Base-by-base conservation (phyloP, 37 sponge, comb jelly and placozoan genomes). In the Tethya wilhelma region DNA sequence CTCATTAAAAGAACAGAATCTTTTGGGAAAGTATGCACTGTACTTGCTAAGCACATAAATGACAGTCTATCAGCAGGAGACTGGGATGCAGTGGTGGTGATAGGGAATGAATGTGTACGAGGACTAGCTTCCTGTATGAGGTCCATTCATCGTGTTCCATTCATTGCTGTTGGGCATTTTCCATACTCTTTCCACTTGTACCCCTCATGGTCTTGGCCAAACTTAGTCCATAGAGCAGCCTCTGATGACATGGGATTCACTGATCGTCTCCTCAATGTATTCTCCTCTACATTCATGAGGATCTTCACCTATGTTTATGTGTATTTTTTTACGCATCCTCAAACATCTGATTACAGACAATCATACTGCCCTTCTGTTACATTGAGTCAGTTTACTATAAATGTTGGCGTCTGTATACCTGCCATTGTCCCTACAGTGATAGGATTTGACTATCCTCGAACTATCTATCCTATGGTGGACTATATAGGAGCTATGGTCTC, bases 401-500 rank as follows among this genome's bases (percentile, higher is more conserved):
- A 63, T 14, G 19, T 33, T 29, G 77, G 77, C 63, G 45, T 64
- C 14, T 11, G 43, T 42, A 1, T 63, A 6, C 84, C 84, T 12
- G 59, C 67, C 14, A 67, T 83, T 20, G 67, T 83, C 2, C 41
- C 67, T 0, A 56, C 80, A 11, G 79, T 63, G 25, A 79, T 86
- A 55, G 86, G 86, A 40, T 79, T 86, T 56, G 86, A 86, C 74
- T 79, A 33, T 49, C 86, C 86, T 6, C 79, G 79, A 4, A 37
- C 55, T 1, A 49, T 80, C 6, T 57, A 64, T 43, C 70, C 88
- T 0, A 43, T 87, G 69, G 73, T 67, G 17, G 55, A 67, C 22
- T 87, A 75, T 41, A 44, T 79, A 6, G 88, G 88, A 1, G 82
- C 88, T 32, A 43, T 87, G 29, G 25, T 87, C 3, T 33, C 77